These are phyloP conservation scores for Drosophila greeni DNA, from an alignment of 2,888 invertebrate species.

Conservation along the genomic window DNA sequence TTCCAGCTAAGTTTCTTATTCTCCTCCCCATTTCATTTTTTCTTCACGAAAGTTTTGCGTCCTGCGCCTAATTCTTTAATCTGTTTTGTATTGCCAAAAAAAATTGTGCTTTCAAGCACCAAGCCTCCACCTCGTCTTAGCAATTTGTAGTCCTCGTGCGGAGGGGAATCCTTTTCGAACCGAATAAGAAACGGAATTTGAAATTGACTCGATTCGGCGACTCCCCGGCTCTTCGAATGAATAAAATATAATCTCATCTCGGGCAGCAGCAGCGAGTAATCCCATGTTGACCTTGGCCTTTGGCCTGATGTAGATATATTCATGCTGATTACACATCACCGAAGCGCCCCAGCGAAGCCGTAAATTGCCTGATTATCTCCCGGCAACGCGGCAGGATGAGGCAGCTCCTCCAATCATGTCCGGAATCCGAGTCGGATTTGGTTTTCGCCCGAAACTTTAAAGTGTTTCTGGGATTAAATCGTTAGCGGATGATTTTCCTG, in stretches of 20 bases:
- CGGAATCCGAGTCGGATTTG: slow-evolving; percentile 5
- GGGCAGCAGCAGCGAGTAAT: slow-evolving; percentile 44
- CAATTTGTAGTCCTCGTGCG: slow-evolving; percentile 22
- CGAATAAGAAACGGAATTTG: slow-evolving; percentile 44
- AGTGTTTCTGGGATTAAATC: slow-evolving; percentile 11
- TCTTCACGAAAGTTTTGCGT: slow-evolving; percentile 24
- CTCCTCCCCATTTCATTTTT: slow-evolving; percentile 9
- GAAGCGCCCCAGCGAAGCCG: slow-evolving; percentile 19
- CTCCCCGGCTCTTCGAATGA: slow-evolving; percentile 38
- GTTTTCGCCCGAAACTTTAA: slow-evolving; percentile 20
- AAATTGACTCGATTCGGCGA: slow-evolving; percentile 20
- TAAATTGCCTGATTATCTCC: slow-evolving; percentile 58
- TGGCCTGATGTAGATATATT: slow-evolving; percentile 35
- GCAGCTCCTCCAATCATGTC: slow-evolving; percentile 11
- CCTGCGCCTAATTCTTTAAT: slow-evolving; percentile 47
- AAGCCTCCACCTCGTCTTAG: slow-evolving; percentile 3
- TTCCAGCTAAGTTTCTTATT: slow-evolving; percentile 69
- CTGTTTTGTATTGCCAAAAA: slow-evolving; percentile 56
- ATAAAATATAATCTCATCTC: slow-evolving; percentile 58
- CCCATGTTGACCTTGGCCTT: slow-evolving; percentile 64
- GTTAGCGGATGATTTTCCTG: background rate
- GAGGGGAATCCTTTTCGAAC: slow-evolving; percentile 21
- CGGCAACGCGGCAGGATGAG: background rate
- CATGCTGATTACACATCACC: slow-evolving; percentile 58
- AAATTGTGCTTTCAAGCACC: slow-evolving; percentile 29